A percentile compares a stretch with the other conserved stretches of the same genome.
Conservation (phyloP, 2,113 vertebrate species). For the Willisornis vidua region DNA sequence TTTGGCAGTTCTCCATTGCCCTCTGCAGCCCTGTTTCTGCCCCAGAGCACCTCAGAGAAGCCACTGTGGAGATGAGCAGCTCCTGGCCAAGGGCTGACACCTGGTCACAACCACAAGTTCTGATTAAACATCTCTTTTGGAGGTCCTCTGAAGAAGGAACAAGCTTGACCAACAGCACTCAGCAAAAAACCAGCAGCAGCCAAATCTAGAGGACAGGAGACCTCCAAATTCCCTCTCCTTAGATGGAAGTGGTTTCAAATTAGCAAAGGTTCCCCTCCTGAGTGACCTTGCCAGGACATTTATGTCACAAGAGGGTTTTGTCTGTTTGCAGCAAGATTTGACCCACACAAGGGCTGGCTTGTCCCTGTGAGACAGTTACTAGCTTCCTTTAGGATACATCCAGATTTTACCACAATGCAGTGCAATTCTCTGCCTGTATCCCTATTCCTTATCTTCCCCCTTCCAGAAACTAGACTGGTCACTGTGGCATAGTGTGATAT, state of each 20-base stretch:
- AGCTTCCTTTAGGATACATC: not conserved
- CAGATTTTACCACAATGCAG: not conserved
- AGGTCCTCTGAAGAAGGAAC: not conserved
- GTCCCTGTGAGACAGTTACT: not conserved
- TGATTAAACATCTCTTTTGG: not conserved
- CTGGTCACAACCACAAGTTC: not conserved
- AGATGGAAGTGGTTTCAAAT: not conserved
- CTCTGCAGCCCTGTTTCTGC: not conserved
- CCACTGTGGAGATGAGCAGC: not conserved
- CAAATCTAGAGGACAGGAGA: not conserved
- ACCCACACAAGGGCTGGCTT: not conserved
- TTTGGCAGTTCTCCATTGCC: not conserved
- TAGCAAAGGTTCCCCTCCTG: not conserved
- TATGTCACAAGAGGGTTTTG: not conserved
- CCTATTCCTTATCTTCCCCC: conserved; percentile 22
- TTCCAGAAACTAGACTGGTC: conserved; percentile 10
- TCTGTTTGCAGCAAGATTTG: not conserved
- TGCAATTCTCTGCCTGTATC: not conserved
- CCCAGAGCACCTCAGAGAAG: not conserved
- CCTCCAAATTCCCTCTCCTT: not conserved
- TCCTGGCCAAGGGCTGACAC: not conserved
- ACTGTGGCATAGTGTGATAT: not conserved
- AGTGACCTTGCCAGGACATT: not conserved
- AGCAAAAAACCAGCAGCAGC: not conserved
- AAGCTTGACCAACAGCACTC: not conserved